Conservation (phyloP, 2,888 invertebrate genomes). For the Exocentrus adspersus region DNA sequence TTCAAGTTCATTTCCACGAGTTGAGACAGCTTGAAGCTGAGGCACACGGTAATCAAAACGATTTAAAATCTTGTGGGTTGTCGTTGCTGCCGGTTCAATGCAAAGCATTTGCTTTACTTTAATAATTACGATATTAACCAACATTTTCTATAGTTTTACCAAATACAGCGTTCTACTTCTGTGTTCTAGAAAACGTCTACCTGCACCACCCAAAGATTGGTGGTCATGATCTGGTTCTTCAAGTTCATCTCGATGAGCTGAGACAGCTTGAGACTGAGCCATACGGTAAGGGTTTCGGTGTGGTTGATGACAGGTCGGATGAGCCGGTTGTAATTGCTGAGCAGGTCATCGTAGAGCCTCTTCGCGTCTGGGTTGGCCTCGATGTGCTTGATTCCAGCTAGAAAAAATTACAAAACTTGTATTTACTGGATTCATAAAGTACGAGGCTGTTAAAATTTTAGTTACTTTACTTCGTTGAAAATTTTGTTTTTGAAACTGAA, state of each 20-base stretch:
- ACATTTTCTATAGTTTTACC: neutral
- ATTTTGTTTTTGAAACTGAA: too few species aligned
- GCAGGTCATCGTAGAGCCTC: slow-evolving; percentile 92
- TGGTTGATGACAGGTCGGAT: slow-evolving; percentile 95
- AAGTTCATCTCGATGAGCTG: slow-evolving; percentile 92
- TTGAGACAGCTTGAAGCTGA: slow-evolving; percentile 90
- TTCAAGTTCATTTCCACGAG: slow-evolving; percentile 91
- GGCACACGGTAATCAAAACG: slow-evolving; percentile 90
- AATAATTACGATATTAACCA: too few species aligned
- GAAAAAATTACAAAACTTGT: slow-evolving; percentile 10
- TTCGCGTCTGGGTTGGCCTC: slow-evolving; percentile 95
- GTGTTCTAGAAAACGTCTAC: slow-evolving; percentile 62
- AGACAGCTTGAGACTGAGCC: slow-evolving; percentile 88
- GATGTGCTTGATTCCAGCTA: slow-evolving; percentile 62
- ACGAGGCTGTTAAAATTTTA: too few species aligned
- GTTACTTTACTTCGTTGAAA: too few species aligned
- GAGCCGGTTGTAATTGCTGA: slow-evolving; percentile 94
- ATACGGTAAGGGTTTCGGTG: slow-evolving; percentile 90
- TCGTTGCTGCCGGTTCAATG: too few species aligned
- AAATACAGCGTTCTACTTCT: neutral
- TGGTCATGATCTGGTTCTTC: slow-evolving; percentile 94
- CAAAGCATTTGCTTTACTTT: too few species aligned
- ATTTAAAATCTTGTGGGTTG: too few species aligned
- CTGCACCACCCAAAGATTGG: slow-evolving; percentile 94
- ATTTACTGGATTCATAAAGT: too few species aligned